Base-by-base conservation (phyloP, 2,888 invertebrate genomes). In the Euplagia quadripunctaria region DNA sequence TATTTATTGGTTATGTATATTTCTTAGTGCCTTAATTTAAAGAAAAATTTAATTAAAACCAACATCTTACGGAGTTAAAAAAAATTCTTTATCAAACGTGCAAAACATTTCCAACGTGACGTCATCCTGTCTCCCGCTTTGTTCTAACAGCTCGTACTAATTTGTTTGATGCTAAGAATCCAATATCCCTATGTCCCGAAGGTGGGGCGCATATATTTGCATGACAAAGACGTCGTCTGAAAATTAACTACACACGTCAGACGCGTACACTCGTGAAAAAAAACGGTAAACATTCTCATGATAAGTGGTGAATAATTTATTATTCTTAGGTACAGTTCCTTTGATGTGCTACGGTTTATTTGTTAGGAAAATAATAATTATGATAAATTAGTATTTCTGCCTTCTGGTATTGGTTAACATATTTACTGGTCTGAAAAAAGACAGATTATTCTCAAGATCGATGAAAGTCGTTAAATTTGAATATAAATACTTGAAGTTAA, bases 151-250 rank as follows among this genome's bases (percentile, higher is more conserved):
- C 76, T 73, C 73, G 64, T 75, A 73, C 82, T 85, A 83, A 87
- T 87, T 83, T 82, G 74, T 74, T 72, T 78, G 81, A 77, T 81
- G 86, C 82, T 79, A 84, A 84, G 84, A 85, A 84, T 85, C 84
- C 86, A 88, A 89, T 89, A 88, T 85, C 68, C 72, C 72, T 71
- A 67, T 77, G 73, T 77, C 64, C 71, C 70, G 72, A 83, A 81
- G 82, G 82, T 75, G 76, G 82, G 71, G 31, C 63, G 58, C 80
- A 92, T 72, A 46, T 42, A 71, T 94, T 94, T 90, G 90, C 94
- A 94, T 94, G 77, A 91, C 92, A 93, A 92, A 94, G 93, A 87
- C 82, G 81, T 82, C 86, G 82, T 68, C 83, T 86, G 87, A 81
- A 89, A 91, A 92, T 92, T 90, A 91, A 90, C 89, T 87, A 83